Evolutionary conservation across 2,888 invertebrate genomes (phyloP), one percentile per base, ranked within the genome.

Genomic region (Autographa gamma): DNA sequence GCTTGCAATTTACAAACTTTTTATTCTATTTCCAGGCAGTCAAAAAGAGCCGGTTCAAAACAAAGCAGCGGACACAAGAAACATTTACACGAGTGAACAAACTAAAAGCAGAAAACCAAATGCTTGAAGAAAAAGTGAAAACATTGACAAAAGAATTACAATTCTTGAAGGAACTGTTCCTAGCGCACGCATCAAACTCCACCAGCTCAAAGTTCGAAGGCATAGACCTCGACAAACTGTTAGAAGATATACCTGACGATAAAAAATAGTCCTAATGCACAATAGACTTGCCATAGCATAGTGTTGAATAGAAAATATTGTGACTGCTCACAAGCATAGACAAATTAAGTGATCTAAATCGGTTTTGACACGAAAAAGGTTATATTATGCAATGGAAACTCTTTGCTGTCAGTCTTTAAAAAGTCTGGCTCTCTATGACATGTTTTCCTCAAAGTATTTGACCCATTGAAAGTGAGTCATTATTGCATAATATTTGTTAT

Each of bases 71-170:
- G 71, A 98, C 98, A 0, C 97, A 97, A 85, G 97, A 98, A 88
- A 98, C 98, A 7, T 94, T 97, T 76, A 96, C 97, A 71, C 92
- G 98, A 68, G 98, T 98, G 0, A 97, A 96, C 85, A 97, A 97
- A 88, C 90, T 98, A 54, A 97, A 97, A 88, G 97, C 96, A 11
- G 98, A 98, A 88, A 98, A 98, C 90, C 97, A 97, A 88, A 96
- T 97, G 85, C 91, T 98, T 38, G 97, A 98, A 89, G 97, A 98
- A 84, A 98, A 98, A 91, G 98, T 98, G 3, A 97, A 97, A 87
- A 97, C 97, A 69, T 93, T 98, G n/a, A 97, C 97, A 14, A 97
- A 98, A 88, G 98, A 98, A 88, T 92, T 98, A 32, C 97, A 97
- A 60, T 97, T 98, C 86, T 93, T 98, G 13, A 98, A 98, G 90